Base-by-base conservation (phyloP, 1,140 invertebrate species). In the Brachionus koreanus region DNA sequence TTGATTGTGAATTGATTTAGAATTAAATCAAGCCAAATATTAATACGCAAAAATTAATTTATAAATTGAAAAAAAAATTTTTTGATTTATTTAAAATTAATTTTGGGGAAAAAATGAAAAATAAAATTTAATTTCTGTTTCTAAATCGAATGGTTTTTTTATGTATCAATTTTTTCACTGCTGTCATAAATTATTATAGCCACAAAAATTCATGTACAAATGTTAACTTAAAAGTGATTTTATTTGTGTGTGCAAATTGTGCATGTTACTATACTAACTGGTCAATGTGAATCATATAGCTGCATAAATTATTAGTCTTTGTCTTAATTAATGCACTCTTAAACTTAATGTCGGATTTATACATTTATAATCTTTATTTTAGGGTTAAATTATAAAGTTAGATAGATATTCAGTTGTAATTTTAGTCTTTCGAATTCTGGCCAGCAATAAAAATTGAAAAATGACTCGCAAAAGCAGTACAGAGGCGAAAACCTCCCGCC, bases 291-390 rank as follows among this genome's bases (percentile, higher is more conserved):
- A 57, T 7, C 3, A 29, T 57, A 16, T 69, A 69, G 19, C 65
- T 39, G 65, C 65, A 69, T 69, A 69, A 69, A 69, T 69, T 69
- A 69, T 69, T 69, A 69, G 65, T 69, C 65, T 69, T 69, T 69
- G 65, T 69, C 65, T 69, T 35, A 69, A 9, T 37, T 19, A 33
- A 16, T 69, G 35, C n/a, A 69, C 65, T 69, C 35, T 69, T 69
- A 69, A 69, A 69, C 65, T 69, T 69, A 69, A 69, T 69, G 65
- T 69, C 65, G 65, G 65, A 69, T 69, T 19, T 39, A 39, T 43
- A 69, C 33, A 69, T 69, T 69, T 69, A 69, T 39, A 39, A 39
- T 39, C 37, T 69, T 23, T 35, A 7, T 0, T 39, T 42, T 19
- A 0, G 7, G 3, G 19, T 39, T 69, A n/a, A 69, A 69, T 7